Evolutionary conservation across 2,888 invertebrate genomes (phyloP), one percentile per base, ranked within the genome.

Genomic region (Drosophila phalerata): DNA sequence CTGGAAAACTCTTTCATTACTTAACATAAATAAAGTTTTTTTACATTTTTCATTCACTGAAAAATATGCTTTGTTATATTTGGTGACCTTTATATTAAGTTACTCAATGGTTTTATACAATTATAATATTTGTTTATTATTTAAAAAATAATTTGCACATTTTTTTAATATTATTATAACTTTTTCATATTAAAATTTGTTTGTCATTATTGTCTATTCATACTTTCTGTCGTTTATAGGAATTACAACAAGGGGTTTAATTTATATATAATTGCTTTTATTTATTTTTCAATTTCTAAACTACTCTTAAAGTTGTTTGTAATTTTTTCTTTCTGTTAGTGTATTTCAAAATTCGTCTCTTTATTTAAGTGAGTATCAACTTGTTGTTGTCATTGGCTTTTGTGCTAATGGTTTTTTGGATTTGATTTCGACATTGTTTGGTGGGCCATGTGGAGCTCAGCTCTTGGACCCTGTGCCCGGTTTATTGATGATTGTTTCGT

Each of bases 401-500:
- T 62, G 68, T 63, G 60, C 32, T 45, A 64, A 64, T 56, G 61
- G 65, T 56, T 69, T 45, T 47, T 73, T 45, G 51, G 74, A 61
- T 45, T 69, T 72, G 66, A 86, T 86, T 88, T 88, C 77, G 61
- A 81, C 82, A 85, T 84, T 86, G 84, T 83, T 82, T 75, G 68
- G 75, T 69, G 69, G 80, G 64, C 72, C 64, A 79, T 69, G 57
- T 69, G 75, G 55, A 69, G 40, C 52, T 49, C n/a, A 69, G 40
- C 52, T 49, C n/a, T n/a, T n/a, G 49, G 47, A 48, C 34, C 61
- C 60, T 58, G 72, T 71, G 64, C 72, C 32, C 52, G 75, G 56
- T 73, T 88, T 84, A 84, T 84, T 84, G 84, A 84, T 88, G 84
- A 86, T 88, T 81, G 80, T 75, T 65, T 64, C 71, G 63, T 52